Conservation (phyloP, 1,140 invertebrate genomes). For the Coenobita brevimanus region DNA sequence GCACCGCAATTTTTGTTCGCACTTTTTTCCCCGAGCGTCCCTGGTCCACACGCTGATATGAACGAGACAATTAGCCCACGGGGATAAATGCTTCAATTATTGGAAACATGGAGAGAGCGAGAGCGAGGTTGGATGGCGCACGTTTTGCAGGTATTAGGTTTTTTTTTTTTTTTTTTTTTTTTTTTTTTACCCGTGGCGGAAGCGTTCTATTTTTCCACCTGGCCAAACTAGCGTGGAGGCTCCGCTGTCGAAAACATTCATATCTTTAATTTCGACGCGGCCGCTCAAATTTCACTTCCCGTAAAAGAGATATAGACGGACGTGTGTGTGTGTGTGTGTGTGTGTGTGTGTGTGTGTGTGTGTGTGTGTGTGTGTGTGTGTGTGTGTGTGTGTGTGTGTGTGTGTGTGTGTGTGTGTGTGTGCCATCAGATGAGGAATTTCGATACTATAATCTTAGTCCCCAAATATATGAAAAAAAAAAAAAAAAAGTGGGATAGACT, state of each 20-base stretch:
- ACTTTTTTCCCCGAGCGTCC: too few relatives aligned
- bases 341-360: constrained; percentile 11
- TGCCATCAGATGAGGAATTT: neutral
- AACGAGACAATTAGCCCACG: neutral
- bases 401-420: neutral
- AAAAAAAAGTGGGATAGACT: neutral
- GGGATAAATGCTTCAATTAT: constrained; percentile 11
- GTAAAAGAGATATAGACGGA: too few relatives aligned
- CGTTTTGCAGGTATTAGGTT: neutral
- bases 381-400: too few relatives aligned
- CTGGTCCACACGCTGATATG: neutral
- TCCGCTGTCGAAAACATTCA: too few relatives aligned
- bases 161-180: neutral
- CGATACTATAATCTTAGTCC: too few relatives aligned
- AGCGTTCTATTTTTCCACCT: too few relatives aligned
- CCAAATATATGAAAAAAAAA: neutral
- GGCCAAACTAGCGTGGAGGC: too few relatives aligned
- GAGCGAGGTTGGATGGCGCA: neutral
- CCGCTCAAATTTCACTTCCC: too few relatives aligned
- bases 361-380: constrained; percentile 12
- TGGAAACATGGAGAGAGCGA: neutral
- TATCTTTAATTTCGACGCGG: too few relatives aligned
- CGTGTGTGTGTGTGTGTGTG: constrained; percentile 11
- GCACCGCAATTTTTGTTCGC: too few relatives aligned
- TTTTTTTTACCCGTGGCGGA: neutral